Evolutionary conservation across 2,797 vertebrate genomes (phyloP).

Genomic region (Parauchenoglanis punctatus): DNA sequence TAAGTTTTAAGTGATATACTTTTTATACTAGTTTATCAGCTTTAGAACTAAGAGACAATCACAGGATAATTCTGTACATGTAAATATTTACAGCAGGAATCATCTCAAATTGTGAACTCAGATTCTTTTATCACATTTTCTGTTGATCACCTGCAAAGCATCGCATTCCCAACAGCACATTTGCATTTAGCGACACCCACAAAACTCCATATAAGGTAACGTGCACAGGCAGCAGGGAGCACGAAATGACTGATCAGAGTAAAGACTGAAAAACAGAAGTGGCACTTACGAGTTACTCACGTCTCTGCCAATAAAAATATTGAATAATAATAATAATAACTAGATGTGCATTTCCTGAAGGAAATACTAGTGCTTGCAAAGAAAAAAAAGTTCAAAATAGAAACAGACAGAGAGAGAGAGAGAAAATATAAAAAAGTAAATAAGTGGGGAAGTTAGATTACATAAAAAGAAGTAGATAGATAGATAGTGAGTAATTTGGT

Average conservation of each 20-base stretch:
- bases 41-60: not conserved
- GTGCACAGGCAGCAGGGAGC: no score
- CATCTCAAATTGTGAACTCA: not conserved
- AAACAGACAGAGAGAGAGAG: no score
- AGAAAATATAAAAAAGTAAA: no score
- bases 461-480: no score
- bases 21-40: not conserved
- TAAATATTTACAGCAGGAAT: not conserved
- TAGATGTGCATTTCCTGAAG: no score
- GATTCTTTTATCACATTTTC: not conserved
- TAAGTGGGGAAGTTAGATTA: no score
- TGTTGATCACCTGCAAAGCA: not conserved
- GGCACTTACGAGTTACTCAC: not conserved
- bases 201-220: conserved; percentile 10
- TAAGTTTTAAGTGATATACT: not conserved
- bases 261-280: not conserved
- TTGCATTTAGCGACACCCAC: not conserved
- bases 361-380: no score
- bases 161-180: not conserved
- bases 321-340: not conserved
- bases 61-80: not conserved
- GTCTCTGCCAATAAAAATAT: not conserved
- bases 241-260: not conserved
- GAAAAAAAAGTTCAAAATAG: no score
- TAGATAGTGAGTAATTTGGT: no score